These are phyloP conservation scores for Phengaris arion DNA, from an alignment of 2,888 invertebrate species.

Conservation along the genomic window DNA sequence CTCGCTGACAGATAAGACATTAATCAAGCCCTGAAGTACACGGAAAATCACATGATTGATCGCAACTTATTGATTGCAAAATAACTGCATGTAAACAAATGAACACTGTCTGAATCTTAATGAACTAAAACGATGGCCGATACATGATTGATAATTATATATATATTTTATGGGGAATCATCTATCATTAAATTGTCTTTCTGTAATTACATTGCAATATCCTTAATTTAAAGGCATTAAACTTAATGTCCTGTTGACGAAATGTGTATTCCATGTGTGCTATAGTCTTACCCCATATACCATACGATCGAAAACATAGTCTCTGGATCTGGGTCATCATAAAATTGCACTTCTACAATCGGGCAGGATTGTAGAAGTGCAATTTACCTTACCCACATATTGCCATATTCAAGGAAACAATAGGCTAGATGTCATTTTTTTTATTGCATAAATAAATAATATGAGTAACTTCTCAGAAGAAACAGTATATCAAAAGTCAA, in stretches of 20 bases:
- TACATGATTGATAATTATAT: constrained; percentile 12
- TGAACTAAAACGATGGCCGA: background rate
- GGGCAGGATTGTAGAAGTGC: no score
- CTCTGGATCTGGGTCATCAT: background rate
- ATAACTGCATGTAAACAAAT: constrained; percentile 7
- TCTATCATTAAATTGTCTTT: constrained; percentile 23
- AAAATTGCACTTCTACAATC: constrained; percentile 3
- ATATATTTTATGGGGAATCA: background rate
- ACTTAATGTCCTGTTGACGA: background rate
- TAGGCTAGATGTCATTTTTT: no score
- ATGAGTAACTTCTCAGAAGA: no score
- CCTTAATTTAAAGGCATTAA: constrained; percentile 18
- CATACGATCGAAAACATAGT: background rate
- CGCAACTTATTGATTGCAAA: constrained; percentile 10
- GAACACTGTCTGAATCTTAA: constrained; percentile 2
- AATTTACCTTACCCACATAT: no score
- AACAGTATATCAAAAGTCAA: no score
- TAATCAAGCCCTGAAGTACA: background rate
- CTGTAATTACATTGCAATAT: constrained; percentile 13
- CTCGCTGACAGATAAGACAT: background rate
- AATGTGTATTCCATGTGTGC: background rate
- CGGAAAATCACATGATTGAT: constrained; percentile 6
- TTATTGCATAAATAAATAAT: no score
- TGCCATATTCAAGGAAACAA: constrained; percentile 6
- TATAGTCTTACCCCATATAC: background rate